Conservation (phyloP, 2,797 vertebrate genomes). For the Margarornis squamiger region DNA sequence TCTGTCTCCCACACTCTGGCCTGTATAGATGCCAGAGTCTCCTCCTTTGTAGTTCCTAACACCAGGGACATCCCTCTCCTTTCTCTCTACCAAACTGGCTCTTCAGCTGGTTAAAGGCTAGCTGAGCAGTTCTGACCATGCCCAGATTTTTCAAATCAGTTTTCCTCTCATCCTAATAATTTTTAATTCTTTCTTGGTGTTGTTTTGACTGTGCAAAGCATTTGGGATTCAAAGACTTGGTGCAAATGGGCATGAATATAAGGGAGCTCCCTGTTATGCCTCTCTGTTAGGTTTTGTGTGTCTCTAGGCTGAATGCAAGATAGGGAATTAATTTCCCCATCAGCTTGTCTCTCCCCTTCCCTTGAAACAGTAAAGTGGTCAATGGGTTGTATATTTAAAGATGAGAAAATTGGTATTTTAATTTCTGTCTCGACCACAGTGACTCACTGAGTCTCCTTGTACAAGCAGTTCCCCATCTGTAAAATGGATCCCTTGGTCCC, state of each 20-base stretch:
- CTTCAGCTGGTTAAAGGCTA: slow-evolving; percentile 27
- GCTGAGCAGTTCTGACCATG: not conserved
- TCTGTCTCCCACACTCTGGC: not conserved
- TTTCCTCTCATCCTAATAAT: not conserved
- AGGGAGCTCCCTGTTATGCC: not conserved
- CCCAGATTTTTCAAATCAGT: slow-evolving; percentile 9
- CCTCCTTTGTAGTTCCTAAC: slow-evolving; percentile 29
- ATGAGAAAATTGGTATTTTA: not conserved
- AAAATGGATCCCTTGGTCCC: slow-evolving; percentile 27
- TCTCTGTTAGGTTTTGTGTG: not conserved
- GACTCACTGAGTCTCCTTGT: not conserved
- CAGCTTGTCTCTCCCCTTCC: not conserved
- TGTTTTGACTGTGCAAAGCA: not conserved
- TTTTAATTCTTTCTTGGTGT: not conserved
- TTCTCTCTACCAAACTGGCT: not conserved
- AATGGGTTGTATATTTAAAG: not conserved
- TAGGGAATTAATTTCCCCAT: not conserved
- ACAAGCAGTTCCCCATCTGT: not conserved
- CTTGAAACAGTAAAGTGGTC: not conserved
- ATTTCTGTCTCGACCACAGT: not conserved
- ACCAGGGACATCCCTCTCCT: not conserved
- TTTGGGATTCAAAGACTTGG: not conserved
- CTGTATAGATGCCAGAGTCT: not conserved
- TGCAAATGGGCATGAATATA: not conserved
- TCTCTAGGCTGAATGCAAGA: not conserved